Evolutionary conservation across 2,797 vertebrate genomes (phyloP), one percentile per base, ranked within the genome.

Genomic region (Emys orbicularis): DNA sequence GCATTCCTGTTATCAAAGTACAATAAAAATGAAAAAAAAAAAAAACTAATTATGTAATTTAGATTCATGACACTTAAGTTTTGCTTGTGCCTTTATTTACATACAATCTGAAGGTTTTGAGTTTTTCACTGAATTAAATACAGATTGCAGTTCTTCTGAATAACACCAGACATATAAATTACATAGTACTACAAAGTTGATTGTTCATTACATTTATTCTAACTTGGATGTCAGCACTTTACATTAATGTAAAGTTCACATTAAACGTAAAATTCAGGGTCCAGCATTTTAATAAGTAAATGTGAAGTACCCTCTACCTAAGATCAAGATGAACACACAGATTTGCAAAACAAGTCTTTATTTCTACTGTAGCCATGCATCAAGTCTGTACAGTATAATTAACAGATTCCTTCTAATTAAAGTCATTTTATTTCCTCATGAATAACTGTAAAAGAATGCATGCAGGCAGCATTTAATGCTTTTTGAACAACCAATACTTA

Each of bases 401-500:
- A 92, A 90, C 74, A 96, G 37, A 90, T 8, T 50, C 65, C n/a
- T 91, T 89, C 50, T 92, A 95, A 96, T 86, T 92, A 95, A 88
- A 92, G 34, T 72, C 25, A 86, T 80, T 95, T 92, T 83, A 89
- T 59, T 59, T 44, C 89, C 82, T 79, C 88, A 94, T 90, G 53
- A 93, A 88, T 90, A 89, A 47, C 31, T 93, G 52, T 76, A 79
- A 90, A 84, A 94, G 68, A 96, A 96, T 82, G 5, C 21, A 79
- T 37, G 59, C 18, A 88, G 53, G 47, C 37, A 31, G 79, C 61
- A 88, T 76, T 72, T 85, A 92, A 85, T 88, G 86, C 21, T 68
- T 86, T 86, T 84, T 92, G 65, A 88, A 29, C 82, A 65, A 83
- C 79, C 88, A 90, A 93, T 83, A 77, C 61, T 96, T 90, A 90